These are phyloP conservation scores for Steinernema hermaphroditum DNA, from an alignment of 2,888 invertebrate species.

Conservation along the genomic window DNA sequence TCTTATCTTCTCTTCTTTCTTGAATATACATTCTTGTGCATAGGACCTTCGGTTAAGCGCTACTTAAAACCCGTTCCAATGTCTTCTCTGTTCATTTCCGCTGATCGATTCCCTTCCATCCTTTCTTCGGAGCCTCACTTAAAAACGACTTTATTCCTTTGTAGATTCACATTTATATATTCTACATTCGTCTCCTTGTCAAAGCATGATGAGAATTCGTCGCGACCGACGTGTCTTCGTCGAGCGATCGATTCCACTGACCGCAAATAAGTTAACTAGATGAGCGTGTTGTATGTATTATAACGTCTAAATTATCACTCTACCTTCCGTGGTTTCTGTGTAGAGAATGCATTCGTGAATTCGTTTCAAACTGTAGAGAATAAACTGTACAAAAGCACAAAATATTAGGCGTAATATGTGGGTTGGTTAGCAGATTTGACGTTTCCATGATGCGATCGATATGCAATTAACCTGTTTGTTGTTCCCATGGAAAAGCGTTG, in stretches of 20 bases:
- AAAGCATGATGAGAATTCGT: slow-evolving; percentile 26
- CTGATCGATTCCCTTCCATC: background rate
- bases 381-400: slow-evolving; percentile 19
- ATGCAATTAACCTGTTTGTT: too few relatives aligned
- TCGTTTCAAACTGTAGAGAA: slow-evolving; percentile 14
- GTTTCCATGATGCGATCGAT: too few relatives aligned
- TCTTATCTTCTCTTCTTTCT: background rate
- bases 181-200: background rate
- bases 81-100: background rate
- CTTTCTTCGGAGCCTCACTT: slow-evolving; percentile 19
- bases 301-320: slow-evolving; percentile 26
- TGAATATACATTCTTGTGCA: background rate
- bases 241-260: slow-evolving; percentile 19
- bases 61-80: background rate
- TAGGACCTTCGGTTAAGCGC: slow-evolving; percentile 6
- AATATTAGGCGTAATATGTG: too few relatives aligned
- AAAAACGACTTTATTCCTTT: slow-evolving; percentile 14
- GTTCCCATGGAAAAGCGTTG: too few relatives aligned
- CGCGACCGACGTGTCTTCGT: background rate
- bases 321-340: background rate
- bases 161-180: slow-evolving; percentile 7
- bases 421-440: too few relatives aligned
- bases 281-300: slow-evolving; percentile 29
- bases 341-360: slow-evolving; percentile 15
- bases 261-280: slow-evolving; percentile 26